phyloP scores from a whole-genome alignment of 2,797 vertebrate species.

The Cyclura pinguis region DNA sequence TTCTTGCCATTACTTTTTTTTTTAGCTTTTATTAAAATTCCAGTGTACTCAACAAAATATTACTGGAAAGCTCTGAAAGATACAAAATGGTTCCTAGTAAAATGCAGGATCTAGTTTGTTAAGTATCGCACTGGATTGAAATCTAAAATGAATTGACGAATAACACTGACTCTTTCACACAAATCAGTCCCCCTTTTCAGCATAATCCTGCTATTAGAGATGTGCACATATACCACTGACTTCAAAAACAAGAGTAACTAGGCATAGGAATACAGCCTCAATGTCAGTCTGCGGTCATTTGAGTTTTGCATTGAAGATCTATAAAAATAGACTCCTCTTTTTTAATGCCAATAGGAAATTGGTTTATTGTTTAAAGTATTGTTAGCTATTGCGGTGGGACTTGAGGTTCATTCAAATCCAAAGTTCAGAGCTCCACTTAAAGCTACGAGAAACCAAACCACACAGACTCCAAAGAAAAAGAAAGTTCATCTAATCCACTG shows the following conservation, averaged over 20 bases:
- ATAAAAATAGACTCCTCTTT: constrained; percentile 9
- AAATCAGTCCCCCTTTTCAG: not conserved
- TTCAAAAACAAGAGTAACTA: not conserved
- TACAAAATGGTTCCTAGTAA: constrained; percentile 8
- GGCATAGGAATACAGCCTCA: not conserved
- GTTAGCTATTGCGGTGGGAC: constrained; percentile 12
- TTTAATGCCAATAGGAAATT: constrained; percentile 13
- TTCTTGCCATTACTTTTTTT: not conserved
- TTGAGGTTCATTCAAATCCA: constrained; percentile 18
- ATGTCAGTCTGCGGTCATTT: not conserved
- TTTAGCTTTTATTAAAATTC: not conserved
- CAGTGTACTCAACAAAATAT: not conserved
- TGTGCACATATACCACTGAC: not conserved
- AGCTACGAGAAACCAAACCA: constrained; percentile 17
- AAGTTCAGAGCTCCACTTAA: constrained; percentile 17
- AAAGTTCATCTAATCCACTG: constrained; percentile 1
- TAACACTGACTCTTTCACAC: not conserved
- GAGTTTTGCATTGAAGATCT: not conserved
- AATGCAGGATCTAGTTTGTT: not conserved
- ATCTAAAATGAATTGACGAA: not conserved
- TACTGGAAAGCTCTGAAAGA: not conserved
- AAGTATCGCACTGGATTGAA: not conserved
- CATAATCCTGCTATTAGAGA: not conserved
- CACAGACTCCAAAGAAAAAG: not conserved
- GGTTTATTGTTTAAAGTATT: constrained; percentile 5